Percentiles rank a stretch among this genome's conserved stretches.
phyloP scores from a whole-genome alignment of 2,113 vertebrate genomes.

The Kryptolebias marmoratus region DNA sequence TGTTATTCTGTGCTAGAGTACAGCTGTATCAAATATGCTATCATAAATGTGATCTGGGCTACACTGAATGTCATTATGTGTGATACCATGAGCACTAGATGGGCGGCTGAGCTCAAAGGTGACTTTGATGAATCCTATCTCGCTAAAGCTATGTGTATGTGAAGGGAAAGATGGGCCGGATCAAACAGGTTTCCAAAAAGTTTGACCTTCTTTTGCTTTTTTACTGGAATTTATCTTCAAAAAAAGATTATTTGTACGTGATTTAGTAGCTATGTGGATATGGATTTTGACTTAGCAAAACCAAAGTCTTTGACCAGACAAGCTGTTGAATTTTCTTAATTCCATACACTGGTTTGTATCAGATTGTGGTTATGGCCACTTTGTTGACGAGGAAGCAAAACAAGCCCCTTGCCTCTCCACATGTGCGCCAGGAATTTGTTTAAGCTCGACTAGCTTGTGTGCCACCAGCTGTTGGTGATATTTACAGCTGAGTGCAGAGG shows the following conservation, averaged over 20 bases:
- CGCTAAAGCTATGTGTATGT: conserved; percentile 59
- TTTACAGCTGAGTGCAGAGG: conserved; percentile 80
- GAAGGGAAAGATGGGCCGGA: conserved; percentile 34
- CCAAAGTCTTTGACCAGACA: conserved; percentile 5
- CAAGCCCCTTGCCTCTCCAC: conserved; percentile 46
- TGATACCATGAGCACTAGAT: conserved; percentile 83
- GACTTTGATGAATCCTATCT: conserved; percentile 86
- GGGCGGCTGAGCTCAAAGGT: conserved; percentile 88
- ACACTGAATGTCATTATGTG: conserved; percentile 83
- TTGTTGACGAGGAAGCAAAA: conserved; percentile 47
- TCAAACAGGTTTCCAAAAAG: conserved; percentile 64
- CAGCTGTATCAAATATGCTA: conserved; percentile 90
- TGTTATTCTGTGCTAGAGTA: conserved; percentile 88
- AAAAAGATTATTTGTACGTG: background rate
- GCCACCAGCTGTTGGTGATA: conserved; percentile 85
- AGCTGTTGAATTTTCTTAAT: conserved; percentile 10
- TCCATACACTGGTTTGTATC: conserved; percentile 22
- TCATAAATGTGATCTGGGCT: conserved; percentile 88
- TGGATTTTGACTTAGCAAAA: conserved; percentile 15
- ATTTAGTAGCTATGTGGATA: conserved; percentile 7
- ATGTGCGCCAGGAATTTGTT: conserved; percentile 76
- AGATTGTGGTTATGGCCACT: conserved; percentile 29
- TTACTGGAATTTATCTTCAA: conserved; percentile 23
- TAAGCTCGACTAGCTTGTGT: conserved; percentile 77
- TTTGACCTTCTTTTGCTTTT: conserved; percentile 53